Conservation (phyloP, 2,888 invertebrate species). For the Tenthredo scrophulariae region DNA sequence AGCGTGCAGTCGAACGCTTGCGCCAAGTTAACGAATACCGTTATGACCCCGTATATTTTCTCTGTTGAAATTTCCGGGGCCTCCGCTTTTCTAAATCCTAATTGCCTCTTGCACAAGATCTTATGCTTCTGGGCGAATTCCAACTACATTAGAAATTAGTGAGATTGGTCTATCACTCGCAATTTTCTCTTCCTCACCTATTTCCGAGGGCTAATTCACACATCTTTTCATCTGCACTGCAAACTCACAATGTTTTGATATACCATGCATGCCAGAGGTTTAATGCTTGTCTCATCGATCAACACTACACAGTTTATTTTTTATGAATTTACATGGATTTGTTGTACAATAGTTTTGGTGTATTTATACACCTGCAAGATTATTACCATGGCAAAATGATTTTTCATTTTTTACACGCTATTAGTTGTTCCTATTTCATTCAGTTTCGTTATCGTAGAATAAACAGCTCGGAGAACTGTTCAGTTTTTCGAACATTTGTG, state of each 20-base stretch:
- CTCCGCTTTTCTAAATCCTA: too few species aligned
- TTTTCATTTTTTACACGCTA: too few species aligned
- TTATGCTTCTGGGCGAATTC: too few species aligned
- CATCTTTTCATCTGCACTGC: not conserved
- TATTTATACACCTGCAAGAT: not conserved
- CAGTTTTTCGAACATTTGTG: too few species aligned
- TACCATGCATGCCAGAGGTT: not conserved
- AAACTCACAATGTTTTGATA: not conserved
- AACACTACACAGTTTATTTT: not conserved
- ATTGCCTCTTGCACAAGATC: too few species aligned
- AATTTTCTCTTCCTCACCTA: not conserved
- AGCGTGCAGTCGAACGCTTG: too few species aligned
- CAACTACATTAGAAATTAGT: too few species aligned
- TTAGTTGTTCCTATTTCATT: not conserved
- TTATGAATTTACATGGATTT: not conserved
- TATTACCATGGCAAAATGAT: not conserved
- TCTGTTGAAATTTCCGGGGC: too few species aligned
- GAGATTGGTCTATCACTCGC: not conserved
- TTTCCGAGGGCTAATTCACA: not conserved
- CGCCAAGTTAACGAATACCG: too few species aligned
- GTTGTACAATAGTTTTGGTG: not conserved
- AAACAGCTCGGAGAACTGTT: not conserved
- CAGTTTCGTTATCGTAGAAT: not conserved
- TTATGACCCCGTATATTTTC: too few species aligned
- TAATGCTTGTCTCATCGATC: not conserved